Evolutionary conservation across 1,140 invertebrate species (phyloP).

Genomic region (Drosophila malerkotliana): DNA sequence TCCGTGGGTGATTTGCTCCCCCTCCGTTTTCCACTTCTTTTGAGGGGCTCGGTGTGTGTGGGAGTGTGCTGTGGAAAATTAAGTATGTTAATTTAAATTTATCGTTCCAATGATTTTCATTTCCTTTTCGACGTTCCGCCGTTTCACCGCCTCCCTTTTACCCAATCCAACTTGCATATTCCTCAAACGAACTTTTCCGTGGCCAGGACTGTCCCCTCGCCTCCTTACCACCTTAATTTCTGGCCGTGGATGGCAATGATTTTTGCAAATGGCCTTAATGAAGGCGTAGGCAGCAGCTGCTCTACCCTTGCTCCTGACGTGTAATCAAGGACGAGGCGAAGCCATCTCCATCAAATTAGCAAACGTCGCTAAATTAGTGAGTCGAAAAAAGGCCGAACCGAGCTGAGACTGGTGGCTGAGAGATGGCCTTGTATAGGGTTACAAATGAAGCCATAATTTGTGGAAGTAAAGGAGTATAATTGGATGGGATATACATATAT

Average conservation of each 20-base stretch:
- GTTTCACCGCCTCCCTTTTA: slow-evolving; percentile 11
- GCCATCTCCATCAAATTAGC: slow-evolving; percentile 55
- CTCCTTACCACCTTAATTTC: slow-evolving; percentile 8
- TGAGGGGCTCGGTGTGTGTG: not conserved
- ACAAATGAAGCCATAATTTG: slow-evolving; percentile 50
- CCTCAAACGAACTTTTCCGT: slow-evolving; percentile 38
- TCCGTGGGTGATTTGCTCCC: not conserved
- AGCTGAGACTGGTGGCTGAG: not conserved
- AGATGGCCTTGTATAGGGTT: slow-evolving; percentile 31
- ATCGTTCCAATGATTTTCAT: slow-evolving; percentile 76
- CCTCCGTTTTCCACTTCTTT: not conserved
- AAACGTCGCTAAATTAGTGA: slow-evolving; percentile 54
- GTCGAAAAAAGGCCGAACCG: slow-evolving; percentile 8
- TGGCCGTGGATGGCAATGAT: slow-evolving; percentile 41
- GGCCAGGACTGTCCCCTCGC: not conserved
- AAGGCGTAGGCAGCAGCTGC: slow-evolving; percentile 52
- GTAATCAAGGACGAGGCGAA: slow-evolving; percentile 55
- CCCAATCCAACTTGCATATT: slow-evolving; percentile 56
- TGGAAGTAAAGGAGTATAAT: slow-evolving; percentile 34
- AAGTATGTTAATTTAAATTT: slow-evolving; percentile 80
- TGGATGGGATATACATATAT: slow-evolving; percentile 40
- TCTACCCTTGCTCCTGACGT: slow-evolving; percentile 22
- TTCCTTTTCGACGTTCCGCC: slow-evolving; percentile 42
- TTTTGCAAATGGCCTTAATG: slow-evolving; percentile 64
- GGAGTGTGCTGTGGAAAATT: slow-evolving; percentile 55